Evolutionary conservation across 2,797 vertebrate genomes (phyloP).

Genomic region (Danio choprae): DNA sequence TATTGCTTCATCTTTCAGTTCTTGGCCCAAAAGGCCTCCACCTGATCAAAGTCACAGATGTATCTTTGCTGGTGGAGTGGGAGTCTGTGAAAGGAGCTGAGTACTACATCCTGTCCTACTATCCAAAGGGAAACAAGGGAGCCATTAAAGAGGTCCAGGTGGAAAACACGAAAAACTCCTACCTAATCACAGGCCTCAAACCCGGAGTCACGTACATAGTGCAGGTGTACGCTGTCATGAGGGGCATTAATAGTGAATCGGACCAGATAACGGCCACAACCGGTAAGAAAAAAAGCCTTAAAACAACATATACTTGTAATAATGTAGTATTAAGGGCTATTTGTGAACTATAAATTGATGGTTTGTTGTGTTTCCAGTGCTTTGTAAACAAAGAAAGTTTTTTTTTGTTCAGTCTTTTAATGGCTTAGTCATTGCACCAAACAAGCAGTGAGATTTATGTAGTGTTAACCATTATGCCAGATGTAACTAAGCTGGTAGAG

Average conservation of each 20-base stretch:
- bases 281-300: conserved; percentile 72
- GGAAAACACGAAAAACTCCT: conserved; percentile 79
- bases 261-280: conserved; percentile 82
- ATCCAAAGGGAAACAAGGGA: conserved; percentile 74
- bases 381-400: not conserved
- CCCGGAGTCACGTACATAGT: conserved; percentile 83
- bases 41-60: conserved; percentile 80
- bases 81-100: conserved; percentile 78
- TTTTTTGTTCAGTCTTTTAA: not conserved
- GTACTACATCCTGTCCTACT: conserved; percentile 84
- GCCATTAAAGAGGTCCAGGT: conserved; percentile 74
- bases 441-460: conserved; percentile 62
- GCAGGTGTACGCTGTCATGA: conserved; percentile 80
- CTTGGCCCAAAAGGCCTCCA: conserved; percentile 78
- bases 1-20: conserved; percentile 69
- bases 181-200: conserved; percentile 78
- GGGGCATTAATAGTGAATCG: conserved; percentile 76
- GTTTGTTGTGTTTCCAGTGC: not conserved
- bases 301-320: not conserved
- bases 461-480: conserved; percentile 62
- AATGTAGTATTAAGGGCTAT: too few species aligned
- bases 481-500: conserved; percentile 52
- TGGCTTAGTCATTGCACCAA: conserved; percentile 40
- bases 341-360: too few species aligned
- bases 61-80: conserved; percentile 86